A percentile compares a stretch with the other conserved stretches of the same genome.
Conservation (phyloP, 2,797 vertebrate species). For the Limosa lapponica region DNA sequence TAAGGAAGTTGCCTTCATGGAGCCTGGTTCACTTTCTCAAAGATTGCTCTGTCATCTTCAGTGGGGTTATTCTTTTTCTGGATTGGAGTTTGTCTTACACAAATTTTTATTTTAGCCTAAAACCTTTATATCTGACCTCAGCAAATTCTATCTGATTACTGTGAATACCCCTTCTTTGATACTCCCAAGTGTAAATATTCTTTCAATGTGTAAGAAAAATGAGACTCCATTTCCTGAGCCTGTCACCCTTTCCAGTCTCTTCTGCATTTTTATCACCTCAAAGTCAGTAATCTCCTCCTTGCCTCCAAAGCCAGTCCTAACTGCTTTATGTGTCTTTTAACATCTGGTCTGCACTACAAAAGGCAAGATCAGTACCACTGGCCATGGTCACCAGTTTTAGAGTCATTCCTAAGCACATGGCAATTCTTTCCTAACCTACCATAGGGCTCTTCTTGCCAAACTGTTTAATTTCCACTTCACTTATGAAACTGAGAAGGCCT, state of each 20-base stretch:
- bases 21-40: not conserved
- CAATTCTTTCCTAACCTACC: not conserved
- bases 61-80: not conserved
- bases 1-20: not conserved
- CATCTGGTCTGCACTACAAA: not conserved
- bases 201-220: not conserved
- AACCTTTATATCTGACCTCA: not conserved
- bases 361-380: not conserved
- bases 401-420: not conserved
- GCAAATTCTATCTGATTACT: not conserved
- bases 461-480: not conserved
- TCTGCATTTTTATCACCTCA: not conserved
- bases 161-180: not conserved
- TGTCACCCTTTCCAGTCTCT: not conserved
- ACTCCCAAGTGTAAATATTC: not conserved
- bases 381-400: not conserved
- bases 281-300: not conserved
- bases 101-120: not conserved
- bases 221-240: not conserved
- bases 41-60: not conserved
- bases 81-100: not conserved
- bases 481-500: not conserved
- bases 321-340: not conserved
- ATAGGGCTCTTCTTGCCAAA: not conserved
- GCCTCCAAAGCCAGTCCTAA: not conserved